A percentile compares a stretch with the other conserved stretches of the same genome.
phyloP scores from a whole-genome alignment of 2,888 invertebrate species.

The Drosophila phalerata region DNA sequence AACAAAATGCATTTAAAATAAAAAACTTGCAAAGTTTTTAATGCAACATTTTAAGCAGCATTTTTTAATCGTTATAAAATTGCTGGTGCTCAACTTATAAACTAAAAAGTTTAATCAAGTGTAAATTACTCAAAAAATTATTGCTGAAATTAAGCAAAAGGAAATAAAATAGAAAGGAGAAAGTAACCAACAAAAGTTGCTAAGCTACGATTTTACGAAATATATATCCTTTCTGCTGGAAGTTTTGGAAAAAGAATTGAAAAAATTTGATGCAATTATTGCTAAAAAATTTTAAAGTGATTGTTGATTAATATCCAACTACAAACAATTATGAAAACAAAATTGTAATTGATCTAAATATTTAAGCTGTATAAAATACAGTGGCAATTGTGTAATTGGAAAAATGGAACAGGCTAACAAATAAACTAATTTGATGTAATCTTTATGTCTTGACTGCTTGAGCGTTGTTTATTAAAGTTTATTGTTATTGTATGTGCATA shows the following conservation, averaged over 20 bases:
- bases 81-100: conserved; percentile 19
- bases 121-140: conserved; percentile 43
- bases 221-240: neutral
- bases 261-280: neutral
- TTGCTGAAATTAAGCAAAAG: conserved; percentile 2
- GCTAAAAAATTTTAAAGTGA: neutral
- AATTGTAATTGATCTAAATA: neutral
- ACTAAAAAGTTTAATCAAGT: conserved; percentile 32
- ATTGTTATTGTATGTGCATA: conserved; percentile 52
- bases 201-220: neutral
- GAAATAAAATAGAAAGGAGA: neutral
- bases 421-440: neutral
- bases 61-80: conserved; percentile 38
- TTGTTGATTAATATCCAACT: neutral
- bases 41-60: conserved; percentile 35
- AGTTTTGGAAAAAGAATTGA: neutral
- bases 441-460: conserved; percentile 27
- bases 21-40: conserved; percentile 52
- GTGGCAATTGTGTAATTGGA: neutral
- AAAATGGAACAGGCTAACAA: neutral
- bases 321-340: neutral
- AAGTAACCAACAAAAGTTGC: neutral
- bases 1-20: conserved; percentile 24
- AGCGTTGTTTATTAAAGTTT: conserved; percentile 51
- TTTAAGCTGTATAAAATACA: neutral